Evolutionary conservation across 2,113 vertebrate species (phyloP).

Genomic region (Ictalurus punctatus): DNA sequence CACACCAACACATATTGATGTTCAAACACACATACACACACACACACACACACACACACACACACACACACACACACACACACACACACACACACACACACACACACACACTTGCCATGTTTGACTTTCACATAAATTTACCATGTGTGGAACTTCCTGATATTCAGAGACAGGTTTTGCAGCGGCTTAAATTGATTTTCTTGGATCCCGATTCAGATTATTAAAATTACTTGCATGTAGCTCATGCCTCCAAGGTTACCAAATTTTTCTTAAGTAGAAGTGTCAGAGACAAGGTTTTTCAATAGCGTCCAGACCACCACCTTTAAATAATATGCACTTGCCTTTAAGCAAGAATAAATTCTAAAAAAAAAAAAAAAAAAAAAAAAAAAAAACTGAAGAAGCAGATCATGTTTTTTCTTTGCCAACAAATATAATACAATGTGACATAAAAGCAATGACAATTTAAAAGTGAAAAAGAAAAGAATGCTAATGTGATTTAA

Average conservation of each 20-base stretch:
- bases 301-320: not conserved
- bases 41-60: no score
- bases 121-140: not conserved
- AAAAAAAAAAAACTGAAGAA: not conserved
- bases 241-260: not conserved
- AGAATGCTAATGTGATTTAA: not conserved
- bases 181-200: not conserved
- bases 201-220: not conserved
- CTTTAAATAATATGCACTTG: not conserved
- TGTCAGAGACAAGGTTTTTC: not conserved
- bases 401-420: not conserved
- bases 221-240: not conserved
- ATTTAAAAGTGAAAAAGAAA: not conserved
- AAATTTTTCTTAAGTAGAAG: not conserved
- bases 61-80: no score
- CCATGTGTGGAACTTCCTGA: not conserved
- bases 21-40: not conserved
- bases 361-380: not conserved
- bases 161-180: not conserved
- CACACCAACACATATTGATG: not conserved
- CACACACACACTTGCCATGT: not conserved
- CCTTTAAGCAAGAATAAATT: not conserved
- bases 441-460: not conserved
- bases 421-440: not conserved
- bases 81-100: no score